Base-by-base conservation (phyloP, 2,888 invertebrate genomes). In the Clostera curtula region DNA sequence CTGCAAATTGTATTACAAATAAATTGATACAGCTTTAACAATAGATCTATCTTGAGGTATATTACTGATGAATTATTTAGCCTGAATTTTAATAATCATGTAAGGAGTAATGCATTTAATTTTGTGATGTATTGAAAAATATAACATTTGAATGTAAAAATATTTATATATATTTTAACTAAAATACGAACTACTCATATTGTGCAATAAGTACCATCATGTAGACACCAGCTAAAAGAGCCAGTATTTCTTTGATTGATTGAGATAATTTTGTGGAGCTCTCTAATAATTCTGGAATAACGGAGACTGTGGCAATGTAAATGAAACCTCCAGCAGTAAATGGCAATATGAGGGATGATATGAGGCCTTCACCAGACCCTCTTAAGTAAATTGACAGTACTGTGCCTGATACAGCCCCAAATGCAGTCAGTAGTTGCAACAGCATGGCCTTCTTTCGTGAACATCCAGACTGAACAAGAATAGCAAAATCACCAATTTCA, bases 251-350 rank as follows among this genome's bases (percentile, higher is more conserved):
- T 69, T 93, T 93, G 5, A 97, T 80, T 19, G 96, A 96, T 65
- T 98, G 97, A 59, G 89, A 87, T 28, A 97, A 86, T 58, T 92
- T 93, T 3, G 88, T 89, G n/a, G 90, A 88, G 56, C 97, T 96
- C 64, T 95, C 93, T 43, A 99, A 85, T 23, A 99, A 86, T 76
- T 99, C 98, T 5, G 99, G 99, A 61, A 99, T 94, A 11, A 99
- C 97, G 39, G 98, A 98, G 0, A 99, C 99, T 9, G 98, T 96
- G 10, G 99, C 99, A 54, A 99, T 98, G 71, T 99, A 99, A 68
- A 99, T 99, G 67, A 99, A 99, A n/a, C 99, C 97, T 40, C 96
- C 98, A 20, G 98, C 98, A 12, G 98, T 98, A 55, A 99, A 98
- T 7, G 99, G 98, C 30, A 99, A 82, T 27, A 99, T 93, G 89